Evolutionary conservation across 2,797 vertebrate species (phyloP).

Genomic region (Alexandromys oeconomus): DNA sequence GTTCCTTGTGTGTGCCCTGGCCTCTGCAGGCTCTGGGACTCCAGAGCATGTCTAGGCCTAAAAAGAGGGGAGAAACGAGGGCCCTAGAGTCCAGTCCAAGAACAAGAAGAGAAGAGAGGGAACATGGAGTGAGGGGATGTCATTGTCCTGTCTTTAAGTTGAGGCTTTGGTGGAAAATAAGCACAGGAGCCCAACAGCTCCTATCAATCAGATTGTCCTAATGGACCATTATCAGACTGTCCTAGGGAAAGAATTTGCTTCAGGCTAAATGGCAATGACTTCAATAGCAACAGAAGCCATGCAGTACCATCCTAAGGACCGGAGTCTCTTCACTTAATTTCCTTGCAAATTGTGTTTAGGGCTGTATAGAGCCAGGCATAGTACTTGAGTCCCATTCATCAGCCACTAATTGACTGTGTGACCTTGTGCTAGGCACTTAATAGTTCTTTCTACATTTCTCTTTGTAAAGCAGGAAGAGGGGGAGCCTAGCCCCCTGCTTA

Average conservation of each 20-base stretch:
- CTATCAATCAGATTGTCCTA: slow-evolving; percentile 31
- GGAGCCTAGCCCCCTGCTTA: slow-evolving; percentile 34
- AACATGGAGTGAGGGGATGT: neutral
- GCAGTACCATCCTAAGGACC: slow-evolving; percentile 41
- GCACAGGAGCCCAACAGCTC: neutral
- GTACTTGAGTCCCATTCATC: slow-evolving; percentile 70
- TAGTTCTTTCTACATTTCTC: slow-evolving; percentile 51
- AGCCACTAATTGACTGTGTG: slow-evolving; percentile 70
- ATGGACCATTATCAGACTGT: slow-evolving; percentile 28
- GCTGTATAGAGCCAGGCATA: slow-evolving; percentile 34
- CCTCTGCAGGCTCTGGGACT: neutral
- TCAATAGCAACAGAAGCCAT: slow-evolving; percentile 61
- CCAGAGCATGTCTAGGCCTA: neutral
- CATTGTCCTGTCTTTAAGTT: neutral
- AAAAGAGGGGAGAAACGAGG: slow-evolving; percentile 8
- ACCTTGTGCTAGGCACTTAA: slow-evolving; percentile 68
- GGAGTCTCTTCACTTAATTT: slow-evolving; percentile 62
- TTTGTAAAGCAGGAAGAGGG: slow-evolving; percentile 51
- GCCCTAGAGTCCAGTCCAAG: neutral
- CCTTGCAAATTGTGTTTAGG: slow-evolving; percentile 63
- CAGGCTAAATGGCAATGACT: slow-evolving; percentile 48
- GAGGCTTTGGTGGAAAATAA: slow-evolving; percentile 24
- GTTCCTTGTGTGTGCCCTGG: slow-evolving; percentile 31
- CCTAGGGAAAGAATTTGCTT: slow-evolving; percentile 52
- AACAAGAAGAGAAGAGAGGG: neutral